Percentiles rank a stretch among this genome's conserved stretches.
These are phyloP conservation scores for Omphaloscelis lunosa DNA, from an alignment of 2,888 invertebrate genomes.

Conservation along the genomic window DNA sequence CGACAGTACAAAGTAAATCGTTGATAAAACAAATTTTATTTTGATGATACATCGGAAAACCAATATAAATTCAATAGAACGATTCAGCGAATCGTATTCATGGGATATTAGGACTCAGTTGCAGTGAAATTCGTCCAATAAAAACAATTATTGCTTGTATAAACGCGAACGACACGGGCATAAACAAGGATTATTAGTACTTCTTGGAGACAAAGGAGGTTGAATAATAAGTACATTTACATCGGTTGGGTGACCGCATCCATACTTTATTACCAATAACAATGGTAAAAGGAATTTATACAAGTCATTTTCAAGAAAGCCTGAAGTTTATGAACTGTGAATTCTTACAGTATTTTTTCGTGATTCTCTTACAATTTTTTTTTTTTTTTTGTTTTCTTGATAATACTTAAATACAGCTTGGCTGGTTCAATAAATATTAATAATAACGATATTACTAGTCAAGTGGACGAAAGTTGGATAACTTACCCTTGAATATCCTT, in stretches of 20 bases:
- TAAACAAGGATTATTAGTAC: slow-evolving; percentile 78
- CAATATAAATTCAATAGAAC: slow-evolving; percentile 63
- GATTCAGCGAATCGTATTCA: slow-evolving; percentile 65
- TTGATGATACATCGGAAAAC: slow-evolving; percentile 55
- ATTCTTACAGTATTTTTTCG: slow-evolving; percentile 65
- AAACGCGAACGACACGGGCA: slow-evolving; percentile 76
- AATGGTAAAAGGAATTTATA: slow-evolving; percentile 78
- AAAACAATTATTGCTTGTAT: slow-evolving; percentile 81
- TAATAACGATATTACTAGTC: slow-evolving; percentile 11
- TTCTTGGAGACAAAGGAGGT: slow-evolving; percentile 73
- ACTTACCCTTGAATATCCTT: not conserved
- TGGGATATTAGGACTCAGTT: slow-evolving; percentile 67
- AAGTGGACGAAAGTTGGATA: not conserved
- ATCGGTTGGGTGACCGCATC: slow-evolving; percentile 78
- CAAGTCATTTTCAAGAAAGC: slow-evolving; percentile 78
- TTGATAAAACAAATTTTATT: slow-evolving; percentile 46
- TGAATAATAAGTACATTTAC: slow-evolving; percentile 82
- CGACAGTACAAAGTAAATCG: not conserved
- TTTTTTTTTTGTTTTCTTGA: slow-evolving; percentile 2
- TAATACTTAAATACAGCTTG: slow-evolving; percentile 1
- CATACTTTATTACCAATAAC: slow-evolving; percentile 79
- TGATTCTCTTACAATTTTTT: slow-evolving; percentile 7
- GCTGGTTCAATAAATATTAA: slow-evolving; percentile 1
- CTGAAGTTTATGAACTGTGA: slow-evolving; percentile 81
- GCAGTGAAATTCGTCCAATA: slow-evolving; percentile 78